A percentile compares a stretch with the other conserved stretches of the same genome.
These are phyloP conservation scores for Rutpela maculata DNA, from an alignment of 2,888 invertebrate species.

Conservation along the genomic window DNA sequence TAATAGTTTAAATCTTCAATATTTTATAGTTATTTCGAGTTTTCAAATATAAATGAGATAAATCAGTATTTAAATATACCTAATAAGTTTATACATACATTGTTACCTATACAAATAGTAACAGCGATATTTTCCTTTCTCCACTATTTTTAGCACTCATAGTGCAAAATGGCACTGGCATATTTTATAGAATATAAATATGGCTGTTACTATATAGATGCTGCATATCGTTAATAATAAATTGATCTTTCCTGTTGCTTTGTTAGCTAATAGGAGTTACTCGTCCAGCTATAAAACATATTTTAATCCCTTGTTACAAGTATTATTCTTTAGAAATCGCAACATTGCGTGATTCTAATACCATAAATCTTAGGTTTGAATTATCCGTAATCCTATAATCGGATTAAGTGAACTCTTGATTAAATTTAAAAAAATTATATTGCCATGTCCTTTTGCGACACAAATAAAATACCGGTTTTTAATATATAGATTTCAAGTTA, in stretches of 20 bases:
- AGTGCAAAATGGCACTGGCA: neutral
- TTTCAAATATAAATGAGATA: too few species aligned
- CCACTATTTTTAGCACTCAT: neutral
- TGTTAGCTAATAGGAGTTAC: neutral
- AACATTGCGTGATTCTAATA: slow-evolving; percentile 5
- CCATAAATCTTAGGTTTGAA: slow-evolving; percentile 24
- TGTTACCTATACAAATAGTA: neutral
- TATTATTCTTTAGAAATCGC: slow-evolving; percentile 26
- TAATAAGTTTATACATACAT: too few species aligned
- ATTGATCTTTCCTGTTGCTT: slow-evolving; percentile 14
- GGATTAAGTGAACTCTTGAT: slow-evolving; percentile 22
- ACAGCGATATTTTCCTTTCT: neutral
- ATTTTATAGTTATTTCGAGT: too few species aligned
- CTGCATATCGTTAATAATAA: slow-evolving; percentile 4
- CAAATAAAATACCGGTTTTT: slow-evolving; percentile 28
- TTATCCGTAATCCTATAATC: slow-evolving; percentile 30
- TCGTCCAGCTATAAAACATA: slow-evolving; percentile 11
- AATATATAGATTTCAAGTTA: slow-evolving; percentile 18
- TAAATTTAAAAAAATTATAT: slow-evolving; percentile 17
- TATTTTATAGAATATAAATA: neutral
- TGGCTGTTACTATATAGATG: neutral
- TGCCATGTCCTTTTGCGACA: slow-evolving; percentile 12
- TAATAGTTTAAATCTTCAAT: too few species aligned
- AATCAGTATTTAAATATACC: too few species aligned
- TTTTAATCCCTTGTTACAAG: slow-evolving; percentile 30